phyloP scores from a whole-genome alignment of 2,113 vertebrate species.

The Rynchops niger region DNA sequence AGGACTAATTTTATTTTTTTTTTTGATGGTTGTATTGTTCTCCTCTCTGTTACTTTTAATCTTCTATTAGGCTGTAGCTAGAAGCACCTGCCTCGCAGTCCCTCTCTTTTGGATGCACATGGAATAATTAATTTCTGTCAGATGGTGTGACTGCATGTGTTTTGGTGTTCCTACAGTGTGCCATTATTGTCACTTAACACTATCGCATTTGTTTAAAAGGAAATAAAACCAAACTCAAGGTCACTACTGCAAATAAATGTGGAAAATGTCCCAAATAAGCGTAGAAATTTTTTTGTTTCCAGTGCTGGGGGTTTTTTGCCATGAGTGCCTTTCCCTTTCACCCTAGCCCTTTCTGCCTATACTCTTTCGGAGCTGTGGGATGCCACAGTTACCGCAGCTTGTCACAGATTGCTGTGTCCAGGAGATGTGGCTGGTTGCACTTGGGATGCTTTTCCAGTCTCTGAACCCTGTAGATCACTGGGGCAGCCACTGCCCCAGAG shows the following conservation, averaged over 20 bases:
- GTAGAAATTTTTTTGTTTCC: background rate
- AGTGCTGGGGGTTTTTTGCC: background rate
- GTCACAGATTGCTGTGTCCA: background rate
- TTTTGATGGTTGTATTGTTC: background rate
- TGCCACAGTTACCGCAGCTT: rapidly evolving
- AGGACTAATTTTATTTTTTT: background rate
- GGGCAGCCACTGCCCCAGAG: background rate
- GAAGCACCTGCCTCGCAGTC: background rate
- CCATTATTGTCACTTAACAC: conserved; percentile 20
- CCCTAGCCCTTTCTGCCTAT: background rate
- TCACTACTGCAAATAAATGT: background rate
- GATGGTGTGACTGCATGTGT: conserved; percentile 37
- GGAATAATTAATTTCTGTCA: conserved; percentile 50
- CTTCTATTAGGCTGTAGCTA: background rate
- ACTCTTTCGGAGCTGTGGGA: background rate
- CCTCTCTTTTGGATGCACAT: conserved; percentile 1
- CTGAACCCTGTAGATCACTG: rapidly evolving
- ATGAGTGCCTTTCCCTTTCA: background rate
- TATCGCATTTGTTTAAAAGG: background rate
- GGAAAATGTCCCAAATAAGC: background rate
- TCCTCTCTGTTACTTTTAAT: background rate
- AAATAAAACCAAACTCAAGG: background rate
- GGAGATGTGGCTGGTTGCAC: background rate
- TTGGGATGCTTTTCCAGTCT: background rate
- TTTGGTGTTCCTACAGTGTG: background rate